phyloP scores from a whole-genome alignment of 1,140 invertebrate species.

The Hirudo medicinalis region DNA sequence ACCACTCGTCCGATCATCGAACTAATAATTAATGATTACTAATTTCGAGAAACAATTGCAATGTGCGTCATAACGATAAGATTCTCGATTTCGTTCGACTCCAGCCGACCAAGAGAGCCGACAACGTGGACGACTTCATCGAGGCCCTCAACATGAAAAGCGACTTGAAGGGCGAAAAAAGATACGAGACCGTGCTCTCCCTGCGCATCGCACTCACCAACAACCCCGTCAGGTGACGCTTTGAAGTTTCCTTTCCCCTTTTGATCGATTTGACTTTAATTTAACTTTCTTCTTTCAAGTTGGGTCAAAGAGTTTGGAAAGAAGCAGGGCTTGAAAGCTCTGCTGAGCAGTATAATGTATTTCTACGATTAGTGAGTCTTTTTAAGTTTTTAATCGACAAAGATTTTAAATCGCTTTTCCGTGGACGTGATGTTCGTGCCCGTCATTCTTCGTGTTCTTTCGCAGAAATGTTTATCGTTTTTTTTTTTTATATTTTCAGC shows the following conservation, averaged over 20 bases:
- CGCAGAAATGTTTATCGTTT: neutral
- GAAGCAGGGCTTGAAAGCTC: slow-evolving; percentile 57
- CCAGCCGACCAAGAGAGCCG: slow-evolving; percentile 55
- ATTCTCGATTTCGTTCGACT: slow-evolving; percentile 17
- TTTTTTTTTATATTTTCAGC: slow-evolving; percentile 25
- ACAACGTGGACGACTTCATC: slow-evolving; percentile 73
- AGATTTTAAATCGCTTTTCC: too few relatives aligned
- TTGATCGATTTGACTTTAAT: neutral
- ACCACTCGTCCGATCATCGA: too few relatives aligned
- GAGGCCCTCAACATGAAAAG: slow-evolving; percentile 59
- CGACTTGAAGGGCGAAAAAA: slow-evolving; percentile 70
- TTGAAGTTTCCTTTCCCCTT: neutral
- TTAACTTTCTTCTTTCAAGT: slow-evolving; percentile 35
- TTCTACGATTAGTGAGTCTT: slow-evolving; percentile 54
- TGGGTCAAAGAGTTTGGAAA: slow-evolving; percentile 86
- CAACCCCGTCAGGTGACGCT: slow-evolving; percentile 59
- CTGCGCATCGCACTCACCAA: slow-evolving; percentile 79
- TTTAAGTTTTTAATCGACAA: neutral
- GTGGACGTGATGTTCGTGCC: too few relatives aligned
- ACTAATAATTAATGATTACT: too few relatives aligned
- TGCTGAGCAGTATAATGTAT: slow-evolving; percentile 59
- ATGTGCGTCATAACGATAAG: neutral
- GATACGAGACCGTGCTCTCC: slow-evolving; percentile 69
- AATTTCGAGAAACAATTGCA: too few relatives aligned
- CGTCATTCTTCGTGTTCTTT: too few relatives aligned